Evolutionary conservation across 2,113 vertebrate genomes (phyloP), one percentile per base, ranked within the genome.

Genomic region (Meriones unguiculatus): DNA sequence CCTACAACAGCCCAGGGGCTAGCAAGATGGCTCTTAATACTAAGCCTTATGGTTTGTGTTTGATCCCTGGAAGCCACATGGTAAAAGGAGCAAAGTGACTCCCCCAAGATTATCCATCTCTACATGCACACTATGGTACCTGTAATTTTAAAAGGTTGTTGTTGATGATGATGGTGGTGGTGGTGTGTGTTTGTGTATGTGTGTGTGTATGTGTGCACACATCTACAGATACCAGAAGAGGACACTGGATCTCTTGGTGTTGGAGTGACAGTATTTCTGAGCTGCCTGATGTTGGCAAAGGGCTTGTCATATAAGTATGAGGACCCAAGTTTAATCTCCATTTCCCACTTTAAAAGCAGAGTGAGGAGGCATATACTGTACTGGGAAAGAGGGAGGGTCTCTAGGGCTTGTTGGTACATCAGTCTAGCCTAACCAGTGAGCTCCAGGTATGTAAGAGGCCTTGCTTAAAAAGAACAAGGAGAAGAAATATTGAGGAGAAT

Each of bases 291-390:
- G 17, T 22, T 50, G 28, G 84, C 22, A 50, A 86, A 86, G 25
- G 5, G 4, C 59, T 65, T 18, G 25, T 30, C 38, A 67, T 50
- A 1, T 24, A 67, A 52, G 4, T 64, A 50, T 69, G 64, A 67
- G 41, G 84, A 50, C 17, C 28, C 30, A 50, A 67, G 84, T 86
- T 67, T 17, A 67, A 67, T 50, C 38, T 46, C 41, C 20, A 86
- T 32, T 15, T 35, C 41, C 38, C 17, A 41, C 81, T 17, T 30
- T 30, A 17, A 46, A 65, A 85, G 38, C 25, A 67, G 41, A 50
- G 14, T 22, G 84, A 67, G 62, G 17, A 0, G 2, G 84, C 28
- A 32, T 17, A 7, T 13, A 17, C 5, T 12, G 0, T 50, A 11
- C 64, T 69, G 28, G 64, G 46, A 15, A 65, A 28, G 84, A 50